phyloP scores from a whole-genome alignment of 2,888 invertebrate genomes.

The Dynastes grantii region DNA sequence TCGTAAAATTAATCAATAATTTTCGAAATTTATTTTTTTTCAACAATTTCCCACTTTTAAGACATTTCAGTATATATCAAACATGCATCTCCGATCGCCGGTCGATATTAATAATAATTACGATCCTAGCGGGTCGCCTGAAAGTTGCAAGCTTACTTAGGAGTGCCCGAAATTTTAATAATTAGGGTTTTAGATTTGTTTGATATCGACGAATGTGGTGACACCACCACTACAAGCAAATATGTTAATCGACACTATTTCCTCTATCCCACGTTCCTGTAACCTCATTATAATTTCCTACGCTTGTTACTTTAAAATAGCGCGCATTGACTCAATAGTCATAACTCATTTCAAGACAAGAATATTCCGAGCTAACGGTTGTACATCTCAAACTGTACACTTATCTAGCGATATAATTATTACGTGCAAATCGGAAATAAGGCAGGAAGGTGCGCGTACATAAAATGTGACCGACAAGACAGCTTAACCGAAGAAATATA shows the following conservation, averaged over 20 bases:
- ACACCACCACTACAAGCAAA: not conserved
- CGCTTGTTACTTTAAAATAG: not conserved
- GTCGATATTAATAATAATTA: too few relatives aligned
- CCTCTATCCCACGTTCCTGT: slow-evolving; percentile 12
- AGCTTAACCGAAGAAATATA: slow-evolving; percentile 6
- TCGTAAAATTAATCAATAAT: too few relatives aligned
- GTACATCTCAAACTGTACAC: not conserved
- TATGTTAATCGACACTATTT: slow-evolving; percentile 3
- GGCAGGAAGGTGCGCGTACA: slow-evolving; percentile 3
- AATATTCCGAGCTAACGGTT: not conserved
- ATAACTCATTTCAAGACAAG: not conserved
- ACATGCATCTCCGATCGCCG: too few relatives aligned
- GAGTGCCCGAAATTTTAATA: too few relatives aligned
- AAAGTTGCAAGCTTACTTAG: too few relatives aligned
- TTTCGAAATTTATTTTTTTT: too few relatives aligned
- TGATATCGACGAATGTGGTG: not conserved
- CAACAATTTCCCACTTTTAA: too few relatives aligned
- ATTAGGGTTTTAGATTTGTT: too few relatives aligned
- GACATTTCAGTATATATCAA: too few relatives aligned
- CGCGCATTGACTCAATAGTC: not conserved
- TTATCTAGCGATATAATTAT: not conserved
- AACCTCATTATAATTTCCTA: slow-evolving; percentile 1
- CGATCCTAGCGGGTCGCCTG: too few relatives aligned
- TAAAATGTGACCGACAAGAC: not conserved
- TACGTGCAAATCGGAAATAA: slow-evolving; percentile 16